Conservation (phyloP, 2,888 invertebrate genomes). For the Hemistola chrysoprasaria region DNA sequence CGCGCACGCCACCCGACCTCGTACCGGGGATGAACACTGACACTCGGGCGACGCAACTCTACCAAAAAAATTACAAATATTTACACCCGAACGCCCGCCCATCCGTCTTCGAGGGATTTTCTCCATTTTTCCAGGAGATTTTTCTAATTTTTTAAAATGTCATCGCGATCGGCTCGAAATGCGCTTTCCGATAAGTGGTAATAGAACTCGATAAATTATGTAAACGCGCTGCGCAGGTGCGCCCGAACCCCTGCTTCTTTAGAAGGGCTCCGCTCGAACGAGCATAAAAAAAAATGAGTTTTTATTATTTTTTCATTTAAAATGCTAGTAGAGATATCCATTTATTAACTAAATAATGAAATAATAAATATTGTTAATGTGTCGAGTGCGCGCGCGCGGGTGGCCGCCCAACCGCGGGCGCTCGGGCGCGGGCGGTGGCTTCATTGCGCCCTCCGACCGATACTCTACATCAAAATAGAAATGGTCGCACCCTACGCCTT, state of each 20-base stretch:
- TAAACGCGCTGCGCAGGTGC: slow-evolving; percentile 7
- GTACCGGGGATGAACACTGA: slow-evolving; percentile 18
- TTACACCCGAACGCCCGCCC: slow-evolving; percentile 40
- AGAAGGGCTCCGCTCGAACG: slow-evolving; percentile 23
- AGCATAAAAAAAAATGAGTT: slow-evolving; percentile 31
- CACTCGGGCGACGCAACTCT: slow-evolving; percentile 27
- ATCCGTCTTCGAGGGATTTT: slow-evolving; percentile 38
- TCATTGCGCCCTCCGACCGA: slow-evolving; percentile 54
- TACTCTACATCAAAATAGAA: slow-evolving; percentile 51
- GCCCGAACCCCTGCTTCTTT: slow-evolving; percentile 29
- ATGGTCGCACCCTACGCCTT: slow-evolving; percentile 47
- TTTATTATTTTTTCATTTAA: slow-evolving; percentile 45
- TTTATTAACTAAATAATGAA: slow-evolving; percentile 37
- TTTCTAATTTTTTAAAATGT: slow-evolving; percentile 28
- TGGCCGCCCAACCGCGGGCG: slow-evolving; percentile 54
- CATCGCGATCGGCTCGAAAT: slow-evolving; percentile 31
- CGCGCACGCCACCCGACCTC: slow-evolving; percentile 55
- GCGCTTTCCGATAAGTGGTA: slow-evolving; percentile 37
- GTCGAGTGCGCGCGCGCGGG: slow-evolving; percentile 30
- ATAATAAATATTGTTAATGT: slow-evolving; percentile 16
- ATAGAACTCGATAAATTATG: slow-evolving; percentile 31
- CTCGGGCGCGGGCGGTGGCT: slow-evolving; percentile 53
- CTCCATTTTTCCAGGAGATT: slow-evolving; percentile 28
- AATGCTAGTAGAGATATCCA: slow-evolving; percentile 18
- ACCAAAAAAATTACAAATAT: slow-evolving; percentile 60